phyloP scores from a whole-genome alignment of 2,888 invertebrate species.

The Masnerella sp. region DNA sequence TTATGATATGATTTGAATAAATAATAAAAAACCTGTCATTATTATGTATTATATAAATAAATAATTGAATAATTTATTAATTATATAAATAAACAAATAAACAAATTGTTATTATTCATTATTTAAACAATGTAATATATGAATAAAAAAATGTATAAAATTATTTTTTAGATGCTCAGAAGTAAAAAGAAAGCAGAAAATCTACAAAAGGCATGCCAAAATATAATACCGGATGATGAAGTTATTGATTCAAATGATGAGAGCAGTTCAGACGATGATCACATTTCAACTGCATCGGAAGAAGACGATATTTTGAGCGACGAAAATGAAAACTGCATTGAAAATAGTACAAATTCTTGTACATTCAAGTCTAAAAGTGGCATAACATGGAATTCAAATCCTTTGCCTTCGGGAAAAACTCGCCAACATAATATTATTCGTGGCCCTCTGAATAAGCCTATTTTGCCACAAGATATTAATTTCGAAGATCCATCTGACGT shows the following conservation, averaged over 20 bases:
- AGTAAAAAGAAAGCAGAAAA: neutral
- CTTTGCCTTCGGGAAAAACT: slow-evolving; percentile 3
- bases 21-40: no score
- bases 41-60: no score
- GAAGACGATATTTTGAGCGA: slow-evolving; percentile 2
- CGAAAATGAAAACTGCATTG: neutral
- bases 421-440: slow-evolving; percentile 5
- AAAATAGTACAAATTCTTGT: neutral
- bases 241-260: neutral
- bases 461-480: neutral
- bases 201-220: slow-evolving; percentile 2
- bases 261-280: slow-evolving; percentile 2
- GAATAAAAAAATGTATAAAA: neutral
- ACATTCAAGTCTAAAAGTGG: slow-evolving; percentile 2
- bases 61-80: no score
- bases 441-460: slow-evolving; percentile 2
- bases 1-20: no score
- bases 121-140: neutral
- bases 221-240: neutral
- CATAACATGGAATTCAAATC: slow-evolving; percentile 3
- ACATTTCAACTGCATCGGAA: slow-evolving; percentile 2
- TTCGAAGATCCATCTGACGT: neutral
- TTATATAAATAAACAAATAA: slow-evolving; percentile 1
- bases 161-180: neutral
- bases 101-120: no score